Evolutionary conservation across 2,888 invertebrate genomes (phyloP), one percentile per base, ranked within the genome.

Genomic region (Perizoma affinitatum): DNA sequence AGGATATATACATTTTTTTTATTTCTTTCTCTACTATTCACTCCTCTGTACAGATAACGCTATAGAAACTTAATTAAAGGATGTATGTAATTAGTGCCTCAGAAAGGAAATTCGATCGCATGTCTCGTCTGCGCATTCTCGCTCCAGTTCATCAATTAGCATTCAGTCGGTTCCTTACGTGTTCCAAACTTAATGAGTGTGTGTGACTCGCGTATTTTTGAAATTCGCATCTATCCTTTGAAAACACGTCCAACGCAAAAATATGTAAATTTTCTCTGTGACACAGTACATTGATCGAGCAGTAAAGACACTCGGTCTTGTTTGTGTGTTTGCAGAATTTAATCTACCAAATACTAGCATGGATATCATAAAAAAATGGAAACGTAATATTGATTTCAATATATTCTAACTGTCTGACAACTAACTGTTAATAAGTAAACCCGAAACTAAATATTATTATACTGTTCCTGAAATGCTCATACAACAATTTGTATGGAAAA

Each of bases 141-240:
- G 72, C 71, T 82, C 82, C 82, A 68, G 70, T 76, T 67, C 70
- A 79, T 80, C 83, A 86, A 88, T 91, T 90, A 90, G 87, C 87
- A 90, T 91, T 88, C 90, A 86, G 74, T 73, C 76, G 79, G 74
- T 81, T 88, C 86, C 88, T 88, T 89, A 86, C 84, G 76, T 85
- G 87, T 86, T 89, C 83, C 88, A 85, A 88, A 90, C 87, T 88
- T 90, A 90, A 90, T 90, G 88, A 87, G 86, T 79, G 80, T 82
- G 84, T 58, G 58, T 45, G 62, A 58, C 58, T 58, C 58, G 62
- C 51, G 86, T 90, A 90, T 89, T 89, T 90, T 90, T 89, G 88
- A 88, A 84, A 82, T 82, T 82, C 83, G 76, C 54, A 63, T 54
- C 55, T 51, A 73, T 81, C 87, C 89, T 90, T 90, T 90, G 88